These are phyloP conservation scores for Diacarnus erythraeanus DNA, from an alignment of 37 sponge, comb jelly and placozoan genomes.

Conservation along the genomic window DNA sequence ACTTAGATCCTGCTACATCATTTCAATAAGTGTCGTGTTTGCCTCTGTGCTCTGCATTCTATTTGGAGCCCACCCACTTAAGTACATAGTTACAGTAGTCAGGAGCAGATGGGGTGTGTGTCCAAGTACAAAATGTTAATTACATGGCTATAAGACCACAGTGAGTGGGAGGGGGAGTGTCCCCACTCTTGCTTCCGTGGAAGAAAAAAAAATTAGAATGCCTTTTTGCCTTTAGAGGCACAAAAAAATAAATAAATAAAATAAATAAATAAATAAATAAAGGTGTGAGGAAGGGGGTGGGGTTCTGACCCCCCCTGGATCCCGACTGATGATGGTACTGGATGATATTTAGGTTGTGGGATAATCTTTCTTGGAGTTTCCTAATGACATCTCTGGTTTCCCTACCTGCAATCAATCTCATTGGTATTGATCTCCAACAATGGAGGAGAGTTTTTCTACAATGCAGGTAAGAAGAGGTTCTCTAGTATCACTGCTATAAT, in stretches of 20 bases:
- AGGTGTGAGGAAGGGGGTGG: no score
- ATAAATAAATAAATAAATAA: no score
- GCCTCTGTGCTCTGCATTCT: slow-evolving; percentile 31
- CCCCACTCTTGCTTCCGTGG: no score
- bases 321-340: background rate
- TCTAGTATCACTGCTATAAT: no score
- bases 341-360: slow-evolving; percentile 6
- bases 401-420: slow-evolving; percentile 12
- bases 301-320: no score
- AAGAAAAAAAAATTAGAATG: no score
- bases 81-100: background rate
- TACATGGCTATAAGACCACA: no score
- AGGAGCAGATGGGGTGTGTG: no score
- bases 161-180: no score
- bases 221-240: no score
- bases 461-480: background rate
- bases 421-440: background rate
- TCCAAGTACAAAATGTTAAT: no score
- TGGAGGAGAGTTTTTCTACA: slow-evolving; percentile 36
- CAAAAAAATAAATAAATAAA: no score
- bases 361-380: slow-evolving; percentile 39
- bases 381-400: slow-evolving; percentile 24
- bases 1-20: background rate
- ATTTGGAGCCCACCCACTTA: slow-evolving; percentile 51
- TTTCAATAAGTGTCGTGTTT: background rate